A percentile compares a stretch with the other conserved stretches of the same genome.
Conservation (phyloP, 2,113 vertebrate genomes). For the Caloenas nicobarica region DNA sequence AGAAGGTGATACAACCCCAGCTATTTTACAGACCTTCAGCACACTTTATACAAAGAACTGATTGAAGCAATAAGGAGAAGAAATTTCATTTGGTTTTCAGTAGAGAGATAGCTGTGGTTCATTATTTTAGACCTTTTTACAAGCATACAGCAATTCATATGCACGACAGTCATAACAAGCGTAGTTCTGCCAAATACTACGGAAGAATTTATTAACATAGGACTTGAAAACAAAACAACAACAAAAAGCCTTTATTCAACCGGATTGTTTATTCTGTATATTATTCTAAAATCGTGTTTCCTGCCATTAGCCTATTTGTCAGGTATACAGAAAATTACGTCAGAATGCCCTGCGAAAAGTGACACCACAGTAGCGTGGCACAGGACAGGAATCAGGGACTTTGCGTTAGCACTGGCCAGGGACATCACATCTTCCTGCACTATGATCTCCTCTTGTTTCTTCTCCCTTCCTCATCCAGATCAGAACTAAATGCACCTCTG, state of each 20-base stretch:
- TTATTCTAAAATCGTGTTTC: not conserved
- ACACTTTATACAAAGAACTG: rapidly evolving
- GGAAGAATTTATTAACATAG: not conserved
- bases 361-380: not conserved
- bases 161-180: not conserved
- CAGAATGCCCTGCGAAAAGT: not conserved
- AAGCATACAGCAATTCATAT: not conserved
- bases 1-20: not conserved
- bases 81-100: not conserved
- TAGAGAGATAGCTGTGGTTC: not conserved
- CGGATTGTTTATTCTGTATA: not conserved
- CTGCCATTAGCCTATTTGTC: not conserved
- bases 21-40: not conserved
- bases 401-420: not conserved
- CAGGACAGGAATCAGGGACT: not conserved
- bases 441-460: not conserved
- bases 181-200: not conserved
- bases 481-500: not conserved
- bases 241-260: not conserved
- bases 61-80: not conserved
- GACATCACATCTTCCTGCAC: not conserved
- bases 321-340: not conserved
- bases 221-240: not conserved
- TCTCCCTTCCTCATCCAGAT: not conserved
- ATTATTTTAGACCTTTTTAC: not conserved